phyloP scores from a whole-genome alignment of 2,888 invertebrate species.

The Pomacea canaliculata region DNA sequence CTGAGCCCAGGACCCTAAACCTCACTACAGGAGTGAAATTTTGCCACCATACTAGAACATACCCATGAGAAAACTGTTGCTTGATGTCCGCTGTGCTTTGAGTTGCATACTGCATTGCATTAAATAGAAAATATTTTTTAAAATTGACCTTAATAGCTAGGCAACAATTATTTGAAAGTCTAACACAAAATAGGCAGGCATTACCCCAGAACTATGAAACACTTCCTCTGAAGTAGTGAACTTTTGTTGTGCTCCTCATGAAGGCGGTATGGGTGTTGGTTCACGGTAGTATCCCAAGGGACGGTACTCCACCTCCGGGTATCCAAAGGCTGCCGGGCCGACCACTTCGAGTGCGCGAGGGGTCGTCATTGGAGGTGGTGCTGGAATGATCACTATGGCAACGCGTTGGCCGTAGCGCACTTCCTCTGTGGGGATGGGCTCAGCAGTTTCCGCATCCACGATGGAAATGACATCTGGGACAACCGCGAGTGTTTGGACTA shows the following conservation, averaged over 20 bases:
- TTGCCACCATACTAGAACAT: too few species aligned
- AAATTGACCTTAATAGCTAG: too few species aligned
- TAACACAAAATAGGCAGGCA: too few species aligned
- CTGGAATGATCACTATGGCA: constrained; percentile 53
- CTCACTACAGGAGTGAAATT: too few species aligned
- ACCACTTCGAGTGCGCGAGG: constrained; percentile 50
- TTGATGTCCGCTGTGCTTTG: too few species aligned
- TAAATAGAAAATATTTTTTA: too few species aligned
- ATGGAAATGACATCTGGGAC: constrained; percentile 62
- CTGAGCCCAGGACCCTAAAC: too few species aligned
- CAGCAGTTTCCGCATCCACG: constrained; percentile 58
- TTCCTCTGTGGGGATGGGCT: constrained; percentile 61
- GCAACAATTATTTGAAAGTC: too few species aligned
- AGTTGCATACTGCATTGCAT: too few species aligned
- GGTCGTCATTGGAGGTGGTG: constrained; percentile 43
- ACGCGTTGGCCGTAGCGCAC: constrained; percentile 61
- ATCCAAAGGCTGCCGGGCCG: constrained; percentile 59
- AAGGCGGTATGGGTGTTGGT: constrained; percentile 6
- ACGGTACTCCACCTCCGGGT: constrained; percentile 26
- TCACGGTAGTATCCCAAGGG: constrained; percentile 22
- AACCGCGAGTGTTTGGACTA: constrained; percentile 42
- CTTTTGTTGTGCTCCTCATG: neutral
- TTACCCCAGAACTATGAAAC: too few species aligned
- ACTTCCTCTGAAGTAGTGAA: too few species aligned
- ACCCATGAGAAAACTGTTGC: too few species aligned